Evolutionary conservation across 1,140 invertebrate species (phyloP), one percentile per base, ranked within the genome.

Genomic region (Leptonema lineaticorne): DNA sequence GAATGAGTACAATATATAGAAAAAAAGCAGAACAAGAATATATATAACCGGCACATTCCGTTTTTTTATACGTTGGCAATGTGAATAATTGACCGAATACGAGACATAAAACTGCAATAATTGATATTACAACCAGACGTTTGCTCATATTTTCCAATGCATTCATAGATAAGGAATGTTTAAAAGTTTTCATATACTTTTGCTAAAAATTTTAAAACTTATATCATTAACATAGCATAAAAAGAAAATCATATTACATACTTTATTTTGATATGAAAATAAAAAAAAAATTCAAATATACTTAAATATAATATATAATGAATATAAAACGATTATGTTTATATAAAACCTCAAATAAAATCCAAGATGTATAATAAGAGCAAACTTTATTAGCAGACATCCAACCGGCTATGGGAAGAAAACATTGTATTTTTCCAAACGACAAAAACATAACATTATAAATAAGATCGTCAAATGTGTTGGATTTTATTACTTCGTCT

Each of bases 371-470:
- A 53, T 68, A 50, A 53, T 68, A 68, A 26, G 22, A 11, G n/a
- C 56, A 46, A 41, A 71, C 65, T 7, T 59, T 46, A 18, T 50
- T 41, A 2, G 53, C 60, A 6, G 70, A 33, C 3, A 68, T 22
- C 70, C 70, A 71, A 14, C 70, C 70, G 0, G 48, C 62, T 26
- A 71, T 62, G 0, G 60, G 45, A 26, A 26, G 65, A 59, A 71
- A 71, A 56, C 50, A 71, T 50, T 71, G 70, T 18, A 57, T 65
- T 63, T 71, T 71, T n/a, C 53, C 48, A 50, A 68, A 71, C 26
- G 67, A 68, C 33, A 71, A 41, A 58, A 71, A 71, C 67, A 68
- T 68, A n/a, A 62, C 22, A 63, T 71, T 71, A 22, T 62, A 66
- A 41, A 71, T 65, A 24, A 71, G 63, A 2, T 58, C 48, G 26